A percentile compares a stretch with the other conserved stretches of the same genome.
Evolutionary conservation across 64 coral and sea anemone genomes (phyloP).

Genomic region (Dendrophyllia cribrosa): DNA sequence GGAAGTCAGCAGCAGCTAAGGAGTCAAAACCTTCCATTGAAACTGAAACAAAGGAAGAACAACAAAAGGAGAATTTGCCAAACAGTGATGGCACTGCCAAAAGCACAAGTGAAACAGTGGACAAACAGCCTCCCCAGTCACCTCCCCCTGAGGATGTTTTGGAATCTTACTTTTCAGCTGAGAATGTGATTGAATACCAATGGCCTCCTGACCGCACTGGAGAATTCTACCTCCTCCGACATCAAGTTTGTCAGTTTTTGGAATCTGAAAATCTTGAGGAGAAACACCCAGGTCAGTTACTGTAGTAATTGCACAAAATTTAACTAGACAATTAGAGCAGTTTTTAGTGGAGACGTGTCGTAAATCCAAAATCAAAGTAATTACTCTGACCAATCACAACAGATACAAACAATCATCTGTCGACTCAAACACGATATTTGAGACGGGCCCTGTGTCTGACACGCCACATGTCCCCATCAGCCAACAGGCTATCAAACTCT

Average conservation of each 20-base stretch:
- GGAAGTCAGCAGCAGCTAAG: constrained; percentile 42
- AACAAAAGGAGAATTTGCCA: constrained; percentile 46
- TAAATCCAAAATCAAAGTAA: no score
- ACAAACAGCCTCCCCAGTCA: background rate
- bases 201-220: constrained; percentile 86
- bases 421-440: no score
- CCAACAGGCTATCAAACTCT: no score
- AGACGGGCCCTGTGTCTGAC: no score
- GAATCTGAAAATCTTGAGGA: constrained; percentile 41
- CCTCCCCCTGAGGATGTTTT: constrained; percentile 1
- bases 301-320: background rate
- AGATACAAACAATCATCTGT: no score
- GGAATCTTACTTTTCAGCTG: constrained; percentile 29
- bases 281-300: constrained; percentile 73
- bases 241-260: constrained; percentile 84
- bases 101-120: constrained; percentile 25
- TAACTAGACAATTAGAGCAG: background rate
- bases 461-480: no score
- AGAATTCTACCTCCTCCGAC: constrained; percentile 74
- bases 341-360: no score
- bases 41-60: constrained; percentile 53
- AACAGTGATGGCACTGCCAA: constrained; percentile 33
- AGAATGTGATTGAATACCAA: constrained; percentile 80
- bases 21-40: constrained; percentile 32
- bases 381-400: no score